phyloP scores from a whole-genome alignment of 2,888 invertebrate genomes.

The Temnothorax ravouxi region DNA sequence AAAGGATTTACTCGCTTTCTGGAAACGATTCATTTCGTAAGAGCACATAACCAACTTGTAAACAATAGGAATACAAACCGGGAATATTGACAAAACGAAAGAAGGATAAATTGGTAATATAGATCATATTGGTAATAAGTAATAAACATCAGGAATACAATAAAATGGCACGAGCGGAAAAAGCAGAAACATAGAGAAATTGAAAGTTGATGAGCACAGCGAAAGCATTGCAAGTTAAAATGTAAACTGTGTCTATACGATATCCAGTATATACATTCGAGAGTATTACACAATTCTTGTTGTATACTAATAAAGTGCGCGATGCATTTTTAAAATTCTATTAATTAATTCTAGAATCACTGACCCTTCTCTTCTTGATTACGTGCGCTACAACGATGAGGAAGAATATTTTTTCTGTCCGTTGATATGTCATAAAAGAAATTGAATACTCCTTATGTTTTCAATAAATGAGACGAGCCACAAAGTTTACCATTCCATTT shows the following conservation, averaged over 20 bases:
- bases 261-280: slow-evolving; percentile 20
- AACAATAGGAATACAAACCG: slow-evolving; percentile 16
- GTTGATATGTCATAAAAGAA: slow-evolving; percentile 27
- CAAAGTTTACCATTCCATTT: not conserved
- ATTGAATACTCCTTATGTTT: slow-evolving; percentile 23
- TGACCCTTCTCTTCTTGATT: not conserved
- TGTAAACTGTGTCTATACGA: slow-evolving; percentile 14
- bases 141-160: slow-evolving; percentile 18
- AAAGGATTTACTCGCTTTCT: not conserved
- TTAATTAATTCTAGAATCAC: slow-evolving; percentile 30
- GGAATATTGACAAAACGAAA: slow-evolving; percentile 1
- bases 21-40: not conserved
- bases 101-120: slow-evolving; percentile 13
- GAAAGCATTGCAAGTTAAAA: slow-evolving; percentile 24
- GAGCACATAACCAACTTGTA: not conserved
- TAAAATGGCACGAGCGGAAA: slow-evolving; percentile 12
- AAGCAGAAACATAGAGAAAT: slow-evolving; percentile 20
- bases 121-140: not conserved
- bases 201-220: not conserved
- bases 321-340: slow-evolving; percentile 44
- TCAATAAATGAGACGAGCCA: slow-evolving; percentile 4
- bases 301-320: slow-evolving; percentile 4
- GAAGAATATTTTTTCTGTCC: not conserved
- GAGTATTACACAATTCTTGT: slow-evolving; percentile 16
- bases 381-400: slow-evolving; percentile 13